These are phyloP conservation scores for Chymomyza costata DNA, from an alignment of 1,140 invertebrate genomes.

Conservation along the genomic window DNA sequence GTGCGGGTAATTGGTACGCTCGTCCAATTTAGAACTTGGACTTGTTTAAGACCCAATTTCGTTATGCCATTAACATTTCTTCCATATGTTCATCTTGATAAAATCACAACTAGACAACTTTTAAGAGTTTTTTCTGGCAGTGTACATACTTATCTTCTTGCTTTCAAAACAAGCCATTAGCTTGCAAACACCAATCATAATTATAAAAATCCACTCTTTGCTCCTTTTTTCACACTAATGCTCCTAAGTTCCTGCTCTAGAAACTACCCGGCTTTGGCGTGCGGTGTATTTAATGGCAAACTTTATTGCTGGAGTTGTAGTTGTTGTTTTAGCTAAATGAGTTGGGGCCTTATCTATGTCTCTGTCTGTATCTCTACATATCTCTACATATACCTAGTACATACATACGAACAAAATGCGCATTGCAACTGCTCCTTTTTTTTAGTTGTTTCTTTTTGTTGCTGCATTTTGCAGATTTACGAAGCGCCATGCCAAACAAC, in stretches of 20 bases:
- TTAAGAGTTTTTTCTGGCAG: no score
- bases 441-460: slow-evolving; percentile 28
- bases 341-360: no score
- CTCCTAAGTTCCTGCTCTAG: neutral
- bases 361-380: no score
- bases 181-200: slow-evolving; percentile 44
- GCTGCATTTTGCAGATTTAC: slow-evolving; percentile 20
- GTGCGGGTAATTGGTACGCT: no score
- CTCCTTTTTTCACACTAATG: no score
- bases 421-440: slow-evolving; percentile 29
- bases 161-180: slow-evolving; percentile 50
- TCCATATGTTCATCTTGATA: no score
- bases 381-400: slow-evolving; percentile 29
- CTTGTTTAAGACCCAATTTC: no score
- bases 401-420: slow-evolving; percentile 11
- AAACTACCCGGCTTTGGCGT: slow-evolving; percentile 29
- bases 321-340: slow-evolving; percentile 40
- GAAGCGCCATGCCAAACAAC: slow-evolving; percentile 3
- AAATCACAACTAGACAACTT: no score
- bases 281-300: slow-evolving; percentile 46
- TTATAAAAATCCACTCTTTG: slow-evolving; percentile 27
- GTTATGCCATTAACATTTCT: no score
- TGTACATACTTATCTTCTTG: no score
- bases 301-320: slow-evolving; percentile 17
- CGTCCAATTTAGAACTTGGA: no score